These are phyloP conservation scores for Aphyosemion australe DNA, from an alignment of 2,113 vertebrate genomes.

Conservation along the genomic window DNA sequence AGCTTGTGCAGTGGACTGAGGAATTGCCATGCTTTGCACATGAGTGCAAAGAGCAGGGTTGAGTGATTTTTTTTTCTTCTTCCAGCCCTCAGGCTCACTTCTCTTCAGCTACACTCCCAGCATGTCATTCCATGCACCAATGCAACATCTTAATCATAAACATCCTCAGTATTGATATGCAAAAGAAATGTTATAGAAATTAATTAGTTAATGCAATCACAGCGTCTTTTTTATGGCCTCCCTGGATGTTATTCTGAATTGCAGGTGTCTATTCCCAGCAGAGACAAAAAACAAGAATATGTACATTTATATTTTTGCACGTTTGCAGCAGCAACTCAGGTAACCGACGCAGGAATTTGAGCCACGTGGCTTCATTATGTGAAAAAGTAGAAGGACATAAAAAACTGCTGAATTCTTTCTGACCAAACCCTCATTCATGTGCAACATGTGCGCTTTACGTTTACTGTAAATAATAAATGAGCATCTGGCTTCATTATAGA, in stretches of 20 bases:
- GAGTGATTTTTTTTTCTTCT: constrained; percentile 56
- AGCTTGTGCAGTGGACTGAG: constrained; percentile 68
- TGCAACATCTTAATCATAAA: constrained; percentile 31
- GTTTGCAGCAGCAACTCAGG: constrained; percentile 23
- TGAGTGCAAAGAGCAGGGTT: constrained; percentile 67
- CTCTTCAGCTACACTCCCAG: constrained; percentile 52
- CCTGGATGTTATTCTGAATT: constrained; percentile 14
- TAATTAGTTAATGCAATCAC: constrained; percentile 24
- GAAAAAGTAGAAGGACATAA: too few species aligned
- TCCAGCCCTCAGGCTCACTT: constrained; percentile 57
- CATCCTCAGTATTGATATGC: constrained; percentile 22
- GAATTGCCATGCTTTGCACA: constrained; percentile 68
- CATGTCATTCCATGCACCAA: constrained; percentile 6
- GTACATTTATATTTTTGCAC: too few species aligned
- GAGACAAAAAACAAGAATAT: constrained; percentile 2
- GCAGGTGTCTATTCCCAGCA: constrained; percentile 2
- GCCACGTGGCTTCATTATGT: too few species aligned
- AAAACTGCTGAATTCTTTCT: neutral
- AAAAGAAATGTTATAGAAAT: constrained; percentile 9
- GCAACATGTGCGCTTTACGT: neutral
- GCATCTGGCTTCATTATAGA: neutral
- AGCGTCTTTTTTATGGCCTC: constrained; percentile 7
- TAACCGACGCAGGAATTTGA: constrained; percentile 19
- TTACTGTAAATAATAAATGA: neutral
- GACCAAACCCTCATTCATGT: neutral